These are phyloP conservation scores for Leptestheria dahalacensis DNA, from an alignment of 1,140 invertebrate species.

Conservation along the genomic window DNA sequence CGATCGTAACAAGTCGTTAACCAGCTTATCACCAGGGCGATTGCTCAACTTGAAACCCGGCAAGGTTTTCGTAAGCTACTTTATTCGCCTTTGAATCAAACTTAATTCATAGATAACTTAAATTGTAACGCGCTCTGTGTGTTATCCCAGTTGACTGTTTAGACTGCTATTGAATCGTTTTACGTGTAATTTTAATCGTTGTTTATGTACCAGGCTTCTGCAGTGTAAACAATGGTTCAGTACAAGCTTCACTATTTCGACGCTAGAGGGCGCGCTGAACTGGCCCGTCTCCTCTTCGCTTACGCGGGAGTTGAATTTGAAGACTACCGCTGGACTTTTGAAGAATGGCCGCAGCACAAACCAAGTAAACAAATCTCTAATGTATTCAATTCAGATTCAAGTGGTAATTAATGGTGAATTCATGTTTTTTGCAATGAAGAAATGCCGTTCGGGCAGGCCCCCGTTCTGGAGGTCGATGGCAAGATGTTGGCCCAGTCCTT, in stretches of 20 bases:
- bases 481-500: constrained; percentile 43
- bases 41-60: background rate
- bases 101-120: too few relatives aligned
- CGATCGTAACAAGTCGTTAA: too few relatives aligned
- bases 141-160: too few relatives aligned
- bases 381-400: too few relatives aligned
- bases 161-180: too few relatives aligned
- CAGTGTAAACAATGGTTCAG: constrained; percentile 21
- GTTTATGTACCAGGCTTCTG: too few relatives aligned
- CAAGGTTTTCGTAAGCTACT: too few relatives aligned
- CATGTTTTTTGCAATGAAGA: constrained; percentile 13
- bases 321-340: constrained; percentile 24
- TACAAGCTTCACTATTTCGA: constrained; percentile 30
- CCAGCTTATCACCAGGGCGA: background rate
- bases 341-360: constrained; percentile 27
- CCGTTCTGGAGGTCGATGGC: constrained; percentile 49
- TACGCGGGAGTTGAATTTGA: constrained; percentile 30
- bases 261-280: constrained; percentile 32
- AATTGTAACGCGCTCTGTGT: too few relatives aligned
- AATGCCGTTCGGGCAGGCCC: constrained; percentile 41
- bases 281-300: constrained; percentile 29
- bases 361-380: too few relatives aligned
- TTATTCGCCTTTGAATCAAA: too few relatives aligned
- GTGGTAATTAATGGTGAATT: background rate
- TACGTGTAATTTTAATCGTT: too few relatives aligned